Conservation (phyloP, 1,140 invertebrate species). For the Calephelis virginiensis region DNA sequence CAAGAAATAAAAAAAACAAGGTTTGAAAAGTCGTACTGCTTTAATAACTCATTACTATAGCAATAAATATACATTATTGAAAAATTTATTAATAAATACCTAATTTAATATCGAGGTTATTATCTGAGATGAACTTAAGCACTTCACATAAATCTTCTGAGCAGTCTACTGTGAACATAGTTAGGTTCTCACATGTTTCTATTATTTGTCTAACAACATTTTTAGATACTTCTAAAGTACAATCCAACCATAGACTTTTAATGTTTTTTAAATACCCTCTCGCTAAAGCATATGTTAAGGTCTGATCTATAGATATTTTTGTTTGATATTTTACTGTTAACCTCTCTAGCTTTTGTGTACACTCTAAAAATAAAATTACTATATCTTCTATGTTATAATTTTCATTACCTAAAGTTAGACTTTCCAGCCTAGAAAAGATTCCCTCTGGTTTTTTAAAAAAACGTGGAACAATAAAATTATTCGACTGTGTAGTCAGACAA, state of each 20-base stretch:
- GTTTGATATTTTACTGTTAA: conserved; percentile 68
- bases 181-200: conserved; percentile 54
- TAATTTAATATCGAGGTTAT: conserved; percentile 70
- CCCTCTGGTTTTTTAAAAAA: conserved; percentile 50
- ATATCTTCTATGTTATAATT: conserved; percentile 63
- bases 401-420: conserved; percentile 64
- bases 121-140: conserved; percentile 58
- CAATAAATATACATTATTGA: conserved; percentile 28
- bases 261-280: conserved; percentile 62
- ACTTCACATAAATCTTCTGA: conserved; percentile 52
- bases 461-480: conserved; percentile 53
- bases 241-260: conserved; percentile 67
- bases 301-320: conserved; percentile 56
- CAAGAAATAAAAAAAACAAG: conserved; percentile 8
- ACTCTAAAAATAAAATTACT: conserved; percentile 62
- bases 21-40: neutral
- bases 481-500: conserved; percentile 66
- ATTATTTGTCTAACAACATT: conserved; percentile 60
- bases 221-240: conserved; percentile 66
- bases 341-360: conserved; percentile 54
- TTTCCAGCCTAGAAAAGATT: conserved; percentile 60
- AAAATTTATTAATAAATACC: conserved; percentile 49
- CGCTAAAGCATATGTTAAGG: conserved; percentile 50
- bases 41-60: conserved; percentile 14
- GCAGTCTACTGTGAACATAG: conserved; percentile 59